Base-by-base conservation (phyloP, 2,888 invertebrate genomes). In the Troglohyphantes excavatus region DNA sequence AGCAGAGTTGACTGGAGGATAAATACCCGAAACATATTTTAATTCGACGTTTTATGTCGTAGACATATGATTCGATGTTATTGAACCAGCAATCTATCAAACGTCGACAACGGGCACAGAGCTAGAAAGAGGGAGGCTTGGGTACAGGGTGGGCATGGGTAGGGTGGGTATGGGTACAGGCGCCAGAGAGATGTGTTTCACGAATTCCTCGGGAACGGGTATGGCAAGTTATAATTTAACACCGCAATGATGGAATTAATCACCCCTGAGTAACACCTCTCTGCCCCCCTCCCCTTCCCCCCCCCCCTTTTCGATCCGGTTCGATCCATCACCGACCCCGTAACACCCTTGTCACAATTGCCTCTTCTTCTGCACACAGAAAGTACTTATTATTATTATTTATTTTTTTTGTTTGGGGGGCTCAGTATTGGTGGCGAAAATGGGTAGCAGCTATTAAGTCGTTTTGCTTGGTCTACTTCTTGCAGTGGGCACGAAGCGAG, bases 181-280 rank as follows among this genome's bases (percentile, higher is more conserved):
- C 29, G 39, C 21, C 61, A 21, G 29, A 29, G n/a, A 63, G 33
- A 29, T 19, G 27, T 26, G 19, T 13, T 19, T 19, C 29, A 68
- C 29, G 68, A 29, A 33, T 33, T 68, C 19, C 33, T 2, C 33
- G 2, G 33, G 33, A 29, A 29, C 53, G 53, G 53, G 53, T 53
- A 59, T 70, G 82, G 29, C 59, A 82, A 82, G 70, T 82, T 82
- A 82, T 70, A 82, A 82, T 70, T 70, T 70, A 29, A 70, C 70
- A 53, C 61, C 43, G 17, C 79, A 78, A 63, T 39, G 63, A 63
- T 26, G 78, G 63, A 65, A 65, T 53, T 53, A 53, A 53, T 53
- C 39, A 65, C 19, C 27, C 26, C 29, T 75, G 27, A 26, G 21
- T 23, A 43, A 26, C 43, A 27, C 63, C 43, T 61, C 29, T 21